These are phyloP conservation scores for Craniophora ligustri DNA, from an alignment of 2,888 invertebrate genomes.

Conservation along the genomic window DNA sequence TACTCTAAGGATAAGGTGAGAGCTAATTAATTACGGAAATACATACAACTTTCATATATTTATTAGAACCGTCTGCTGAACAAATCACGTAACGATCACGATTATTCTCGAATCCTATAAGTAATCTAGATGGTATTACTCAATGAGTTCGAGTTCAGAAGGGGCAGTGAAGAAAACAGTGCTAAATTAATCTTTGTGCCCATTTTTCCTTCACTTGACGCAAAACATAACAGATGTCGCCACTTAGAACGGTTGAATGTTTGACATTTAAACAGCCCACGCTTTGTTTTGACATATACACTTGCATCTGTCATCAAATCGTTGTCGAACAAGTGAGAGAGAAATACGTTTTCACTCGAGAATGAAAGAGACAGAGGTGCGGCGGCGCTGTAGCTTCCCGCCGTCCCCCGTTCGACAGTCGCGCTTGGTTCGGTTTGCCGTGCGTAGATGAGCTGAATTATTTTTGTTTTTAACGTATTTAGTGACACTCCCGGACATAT, in stretches of 20 bases:
- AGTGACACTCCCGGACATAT: constrained; percentile 46
- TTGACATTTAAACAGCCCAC: constrained; percentile 81
- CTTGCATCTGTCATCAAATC: constrained; percentile 77
- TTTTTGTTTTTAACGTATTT: constrained; percentile 66
- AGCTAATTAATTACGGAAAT: no score
- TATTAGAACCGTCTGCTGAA: no score
- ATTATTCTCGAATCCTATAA: constrained; percentile 38
- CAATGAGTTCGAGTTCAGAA: constrained; percentile 45
- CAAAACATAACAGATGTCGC: constrained; percentile 68
- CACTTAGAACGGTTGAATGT: constrained; percentile 67
- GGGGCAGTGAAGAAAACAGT: constrained; percentile 49
- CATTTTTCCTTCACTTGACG: constrained; percentile 48
- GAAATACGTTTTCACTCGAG: constrained; percentile 49
- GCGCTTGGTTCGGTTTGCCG: constrained; percentile 80
- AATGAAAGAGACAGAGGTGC: constrained; percentile 72
- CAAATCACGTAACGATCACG: constrained; percentile 4
- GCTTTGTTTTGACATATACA: constrained; percentile 85
- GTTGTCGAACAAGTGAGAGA: constrained; percentile 68
- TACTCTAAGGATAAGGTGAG: no score
- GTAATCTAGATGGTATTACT: constrained; percentile 41
- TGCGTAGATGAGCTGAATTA: constrained; percentile 70
- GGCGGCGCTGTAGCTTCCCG: constrained; percentile 85
- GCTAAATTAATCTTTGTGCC: constrained; percentile 57
- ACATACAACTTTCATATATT: no score
- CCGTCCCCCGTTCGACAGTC: constrained; percentile 83